A percentile compares a stretch with the other conserved stretches of the same genome.
Conservation (phyloP, 2,113 vertebrate genomes). For the Chionomys nivalis region DNA sequence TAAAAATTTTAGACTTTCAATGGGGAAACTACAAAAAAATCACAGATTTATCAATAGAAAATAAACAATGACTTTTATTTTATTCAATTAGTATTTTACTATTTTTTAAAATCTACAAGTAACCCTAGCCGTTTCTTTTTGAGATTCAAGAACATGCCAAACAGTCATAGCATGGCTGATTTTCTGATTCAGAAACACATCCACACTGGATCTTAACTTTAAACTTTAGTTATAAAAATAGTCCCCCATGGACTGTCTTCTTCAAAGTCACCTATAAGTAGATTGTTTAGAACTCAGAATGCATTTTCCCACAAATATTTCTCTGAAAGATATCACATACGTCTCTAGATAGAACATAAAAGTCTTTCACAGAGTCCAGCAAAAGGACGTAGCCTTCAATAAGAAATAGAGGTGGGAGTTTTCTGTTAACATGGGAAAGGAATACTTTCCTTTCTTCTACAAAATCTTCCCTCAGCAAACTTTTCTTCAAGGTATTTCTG, state of each 20-base stretch:
- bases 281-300: constrained; percentile 57
- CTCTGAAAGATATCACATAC: constrained; percentile 18
- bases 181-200: constrained; percentile 59
- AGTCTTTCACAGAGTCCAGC: not conserved
- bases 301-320: constrained; percentile 56
- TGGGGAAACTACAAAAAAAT: not conserved
- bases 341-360: constrained; percentile 42
- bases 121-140: constrained; percentile 36
- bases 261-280: constrained; percentile 58
- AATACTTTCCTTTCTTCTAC: not conserved
- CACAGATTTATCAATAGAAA: not conserved
- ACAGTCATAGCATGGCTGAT: constrained; percentile 12
- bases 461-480: not conserved
- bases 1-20: constrained; percentile 40
- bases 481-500: not conserved
- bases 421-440: not conserved
- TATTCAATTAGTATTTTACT: constrained; percentile 44
- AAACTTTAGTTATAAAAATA: constrained; percentile 53
- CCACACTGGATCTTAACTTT: constrained; percentile 62
- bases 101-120: constrained; percentile 44
- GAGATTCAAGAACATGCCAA: constrained; percentile 43
- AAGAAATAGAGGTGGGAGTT: not conserved
- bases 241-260: constrained; percentile 46
- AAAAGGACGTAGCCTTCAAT: not conserved
- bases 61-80: constrained; percentile 28